Evolutionary conservation across 2,113 vertebrate genomes (phyloP).

Genomic region (Bos javanicus): DNA sequence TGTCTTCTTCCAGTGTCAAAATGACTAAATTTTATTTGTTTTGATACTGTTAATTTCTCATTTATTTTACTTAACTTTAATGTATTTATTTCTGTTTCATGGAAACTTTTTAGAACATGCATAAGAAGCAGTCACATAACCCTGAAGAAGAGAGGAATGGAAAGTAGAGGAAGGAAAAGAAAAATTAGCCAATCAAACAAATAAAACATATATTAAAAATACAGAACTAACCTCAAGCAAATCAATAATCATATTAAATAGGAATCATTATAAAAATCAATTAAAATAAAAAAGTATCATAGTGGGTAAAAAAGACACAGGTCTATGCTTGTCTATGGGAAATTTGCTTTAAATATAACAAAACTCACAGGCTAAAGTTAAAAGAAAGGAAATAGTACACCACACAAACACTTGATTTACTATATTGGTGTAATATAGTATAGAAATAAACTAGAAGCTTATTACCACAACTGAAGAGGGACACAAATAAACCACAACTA

Average conservation of each 20-base stretch:
- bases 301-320: neutral
- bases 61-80: neutral
- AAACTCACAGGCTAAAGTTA: neutral
- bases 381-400: neutral
- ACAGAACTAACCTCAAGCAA: neutral
- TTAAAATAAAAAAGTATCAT: neutral
- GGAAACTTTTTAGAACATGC: neutral
- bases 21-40: neutral
- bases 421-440: neutral
- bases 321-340: neutral
- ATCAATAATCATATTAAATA: neutral
- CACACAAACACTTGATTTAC: neutral
- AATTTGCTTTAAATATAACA: neutral
- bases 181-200: neutral
- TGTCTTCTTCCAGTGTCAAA: neutral
- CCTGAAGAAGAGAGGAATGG: neutral
- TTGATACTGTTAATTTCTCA: neutral
- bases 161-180: neutral
- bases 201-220: neutral
- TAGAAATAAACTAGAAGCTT: neutral
- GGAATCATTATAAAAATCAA: neutral
- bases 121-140: neutral
- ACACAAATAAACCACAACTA: neutral
- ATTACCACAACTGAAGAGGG: neutral
- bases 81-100: neutral